Evolutionary conservation across 2,888 invertebrate genomes (phyloP).

Genomic region (Syrista parreyssii): DNA sequence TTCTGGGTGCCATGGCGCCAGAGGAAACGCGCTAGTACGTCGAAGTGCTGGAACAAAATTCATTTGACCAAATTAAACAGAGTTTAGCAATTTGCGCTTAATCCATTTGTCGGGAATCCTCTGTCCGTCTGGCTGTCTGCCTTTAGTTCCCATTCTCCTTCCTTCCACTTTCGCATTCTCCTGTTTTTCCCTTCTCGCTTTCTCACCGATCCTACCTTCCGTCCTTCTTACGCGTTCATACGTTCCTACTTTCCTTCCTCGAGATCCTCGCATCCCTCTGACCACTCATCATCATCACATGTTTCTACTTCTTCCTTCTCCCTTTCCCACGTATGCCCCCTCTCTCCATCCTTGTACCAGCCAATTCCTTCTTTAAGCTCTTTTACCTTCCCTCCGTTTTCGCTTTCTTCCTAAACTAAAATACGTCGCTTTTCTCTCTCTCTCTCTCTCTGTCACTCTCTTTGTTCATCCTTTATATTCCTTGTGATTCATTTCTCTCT

Average conservation of each 20-base stretch:
- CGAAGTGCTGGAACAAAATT: constrained; percentile 50
- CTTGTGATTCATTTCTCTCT: not conserved
- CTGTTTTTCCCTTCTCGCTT: constrained; percentile 32
- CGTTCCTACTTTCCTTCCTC: not conserved
- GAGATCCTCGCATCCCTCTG: constrained; percentile 17
- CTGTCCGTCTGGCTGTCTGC: constrained; percentile 40
- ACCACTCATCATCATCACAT: not conserved
- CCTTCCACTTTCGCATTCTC: constrained; percentile 9
- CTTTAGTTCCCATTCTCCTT: constrained; percentile 5
- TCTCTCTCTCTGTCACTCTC: constrained; percentile 1
- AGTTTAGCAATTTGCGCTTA: constrained; percentile 61
- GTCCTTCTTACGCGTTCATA: constrained; percentile 12
- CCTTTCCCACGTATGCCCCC: constrained; percentile 8
- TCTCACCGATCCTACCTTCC: constrained; percentile 16
- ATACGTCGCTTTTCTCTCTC: constrained; percentile 3
- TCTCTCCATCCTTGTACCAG: not conserved
- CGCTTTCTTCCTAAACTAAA: not conserved
- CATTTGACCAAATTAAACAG: constrained; percentile 62
- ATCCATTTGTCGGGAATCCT: constrained; percentile 58
- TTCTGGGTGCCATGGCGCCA: constrained; percentile 9
- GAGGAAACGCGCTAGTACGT: not conserved
- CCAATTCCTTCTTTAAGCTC: not conserved
- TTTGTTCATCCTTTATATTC: not conserved
- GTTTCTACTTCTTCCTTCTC: not conserved
- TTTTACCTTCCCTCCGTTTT: constrained; percentile 20